Base-by-base conservation (phyloP, 2,797 vertebrate species). In the Nannoperca obscura region DNA sequence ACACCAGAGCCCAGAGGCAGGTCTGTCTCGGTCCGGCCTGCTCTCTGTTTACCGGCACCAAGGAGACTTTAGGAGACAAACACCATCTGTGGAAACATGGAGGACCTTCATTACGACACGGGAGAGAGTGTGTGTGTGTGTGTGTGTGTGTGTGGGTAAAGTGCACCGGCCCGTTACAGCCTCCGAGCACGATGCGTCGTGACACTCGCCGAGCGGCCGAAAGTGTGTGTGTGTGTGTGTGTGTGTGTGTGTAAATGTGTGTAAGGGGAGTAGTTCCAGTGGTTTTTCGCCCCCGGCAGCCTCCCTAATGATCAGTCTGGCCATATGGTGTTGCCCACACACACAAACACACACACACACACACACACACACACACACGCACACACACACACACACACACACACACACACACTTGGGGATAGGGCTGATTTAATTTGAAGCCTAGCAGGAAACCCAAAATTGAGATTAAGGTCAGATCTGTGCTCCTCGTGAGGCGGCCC, bases 31-130 rank as follows among this genome's bases (percentile, higher is more conserved):
- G 79, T 88, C 86, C 66, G 27, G 62, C 50, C 87, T 44, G 66
- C 74, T 81, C 83, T 89, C 84, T 88, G 86, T 93, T 92, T 93
- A 92, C 84, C 76, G 68, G 89, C 83, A 88, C 84, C 87, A 85
- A 94, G 91, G 90, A 93, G 89, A 93, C 88, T 92, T 90, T 84
- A 88, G 84, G 91, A 94, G 94, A 94, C 93, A 94, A 94, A 94
- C 91, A 94, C 95, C 94, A 94, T 95, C 93, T 95, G 94, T 90
- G 86, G 82, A 92, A 90, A 93, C 80, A 82, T 91, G 90, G 85
- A 86, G 90, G 88, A 91, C 89, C 93, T 93, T 92, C 90, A 94
- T 91, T 91, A 92, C 66, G 64, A 90, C 83, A 81, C 81, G 66
- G 5, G 30, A 32, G 30, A 32, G 30, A 32, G 30, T 63, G 49